phyloP scores from a whole-genome alignment of 2,113 vertebrate genomes.

The Dermatemys mawii region DNA sequence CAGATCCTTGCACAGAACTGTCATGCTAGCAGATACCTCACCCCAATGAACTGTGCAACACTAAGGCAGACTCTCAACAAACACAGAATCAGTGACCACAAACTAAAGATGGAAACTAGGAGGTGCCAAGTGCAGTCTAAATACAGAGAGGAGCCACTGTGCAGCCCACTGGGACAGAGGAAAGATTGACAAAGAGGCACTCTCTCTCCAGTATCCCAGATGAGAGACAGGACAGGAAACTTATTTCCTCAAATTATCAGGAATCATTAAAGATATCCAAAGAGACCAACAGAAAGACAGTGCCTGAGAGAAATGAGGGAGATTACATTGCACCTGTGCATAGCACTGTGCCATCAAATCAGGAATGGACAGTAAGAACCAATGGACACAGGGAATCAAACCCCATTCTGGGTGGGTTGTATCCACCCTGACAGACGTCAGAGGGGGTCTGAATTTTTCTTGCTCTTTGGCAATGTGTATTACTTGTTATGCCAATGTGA shows the following conservation, averaged over 20 bases:
- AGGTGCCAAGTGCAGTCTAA: not conserved
- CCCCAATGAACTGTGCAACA: not conserved
- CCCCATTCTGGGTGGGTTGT: not conserved
- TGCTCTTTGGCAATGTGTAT: not conserved
- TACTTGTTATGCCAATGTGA: slow-evolving; percentile 7
- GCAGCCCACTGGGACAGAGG: not conserved
- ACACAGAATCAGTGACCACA: not conserved
- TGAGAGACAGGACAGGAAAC: not conserved
- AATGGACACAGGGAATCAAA: slow-evolving; percentile 5
- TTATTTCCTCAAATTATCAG: not conserved
- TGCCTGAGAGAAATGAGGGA: not conserved
- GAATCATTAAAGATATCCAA: not conserved
- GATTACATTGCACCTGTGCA: rapidly evolving
- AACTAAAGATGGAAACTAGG: not conserved
- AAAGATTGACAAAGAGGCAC: not conserved
- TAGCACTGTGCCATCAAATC: not conserved
- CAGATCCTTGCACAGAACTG: slow-evolving; percentile 3
- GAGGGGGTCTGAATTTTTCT: not conserved
- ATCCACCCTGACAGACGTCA: not conserved
- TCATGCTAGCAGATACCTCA: not conserved
- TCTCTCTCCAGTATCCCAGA: not conserved
- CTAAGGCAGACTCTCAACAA: not conserved
- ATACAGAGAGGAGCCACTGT: not conserved
- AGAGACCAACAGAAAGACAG: not conserved
- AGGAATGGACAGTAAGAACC: not conserved